A percentile compares a stretch with the other conserved stretches of the same genome.
Evolutionary conservation across 2,113 vertebrate species (phyloP).

Genomic region (Rhadina sibilatrix): DNA sequence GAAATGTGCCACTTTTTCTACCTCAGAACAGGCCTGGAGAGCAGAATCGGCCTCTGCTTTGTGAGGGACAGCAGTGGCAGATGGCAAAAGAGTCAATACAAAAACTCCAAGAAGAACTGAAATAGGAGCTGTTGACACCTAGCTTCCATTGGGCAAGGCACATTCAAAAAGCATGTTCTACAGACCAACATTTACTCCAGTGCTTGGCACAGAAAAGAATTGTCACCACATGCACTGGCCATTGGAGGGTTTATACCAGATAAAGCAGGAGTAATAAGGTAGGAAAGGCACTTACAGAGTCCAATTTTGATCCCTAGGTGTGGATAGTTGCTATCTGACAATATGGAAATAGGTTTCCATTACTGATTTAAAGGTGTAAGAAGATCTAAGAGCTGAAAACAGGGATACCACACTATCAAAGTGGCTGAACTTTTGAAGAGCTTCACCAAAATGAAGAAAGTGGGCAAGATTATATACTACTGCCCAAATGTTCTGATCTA

Average conservation of each 20-base stretch:
- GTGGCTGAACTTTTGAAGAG: background rate
- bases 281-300: background rate
- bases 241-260: background rate
- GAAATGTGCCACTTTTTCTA: background rate
- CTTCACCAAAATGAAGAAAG: background rate
- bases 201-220: background rate
- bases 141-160: background rate
- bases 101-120: background rate
- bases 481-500: background rate
- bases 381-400: background rate
- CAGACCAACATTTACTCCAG: background rate
- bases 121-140: background rate
- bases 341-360: background rate
- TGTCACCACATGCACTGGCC: background rate
- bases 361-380: background rate
- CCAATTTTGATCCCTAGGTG: background rate
- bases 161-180: background rate
- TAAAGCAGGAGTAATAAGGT: background rate
- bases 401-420: background rate
- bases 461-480: background rate
- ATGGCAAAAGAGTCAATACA: background rate
- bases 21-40: background rate
- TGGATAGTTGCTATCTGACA: background rate
- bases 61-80: rapidly evolving
- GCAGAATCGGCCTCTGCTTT: background rate